phyloP scores from a whole-genome alignment of 2,888 invertebrate species.

The Melanostoma scalare region DNA sequence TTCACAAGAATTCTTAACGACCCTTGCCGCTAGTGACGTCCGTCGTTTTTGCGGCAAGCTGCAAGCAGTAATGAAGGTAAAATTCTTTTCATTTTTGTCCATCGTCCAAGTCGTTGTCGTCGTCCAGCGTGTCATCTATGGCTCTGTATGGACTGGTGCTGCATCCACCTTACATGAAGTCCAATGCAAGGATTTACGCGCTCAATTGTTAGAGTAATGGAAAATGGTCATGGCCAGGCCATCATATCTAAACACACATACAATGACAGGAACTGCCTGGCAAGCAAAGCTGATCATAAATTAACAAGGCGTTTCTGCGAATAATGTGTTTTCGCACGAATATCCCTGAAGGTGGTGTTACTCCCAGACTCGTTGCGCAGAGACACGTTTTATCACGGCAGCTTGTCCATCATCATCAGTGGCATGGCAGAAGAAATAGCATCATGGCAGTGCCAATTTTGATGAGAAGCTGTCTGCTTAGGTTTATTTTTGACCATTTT shows the following conservation, averaged over 20 bases:
- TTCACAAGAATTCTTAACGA: slow-evolving; percentile 61
- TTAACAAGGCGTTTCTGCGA: slow-evolving; percentile 72
- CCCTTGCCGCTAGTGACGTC: slow-evolving; percentile 59
- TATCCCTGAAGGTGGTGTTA: slow-evolving; percentile 66
- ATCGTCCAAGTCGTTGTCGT: slow-evolving; percentile 25
- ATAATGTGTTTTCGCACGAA: slow-evolving; percentile 72
- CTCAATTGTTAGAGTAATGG: slow-evolving; percentile 68
- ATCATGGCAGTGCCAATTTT: slow-evolving; percentile 60
- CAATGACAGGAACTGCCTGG: slow-evolving; percentile 23
- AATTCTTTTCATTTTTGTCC: slow-evolving; percentile 65
- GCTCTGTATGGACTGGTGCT: slow-evolving; percentile 18
- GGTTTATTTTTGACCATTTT: slow-evolving; percentile 67
- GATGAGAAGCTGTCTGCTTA: slow-evolving; percentile 61
- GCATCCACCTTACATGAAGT: slow-evolving; percentile 22
- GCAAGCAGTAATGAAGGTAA: slow-evolving; percentile 58
- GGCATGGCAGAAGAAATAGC: slow-evolving; percentile 7
- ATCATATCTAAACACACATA: slow-evolving; percentile 37
- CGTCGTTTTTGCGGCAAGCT: slow-evolving; percentile 31
- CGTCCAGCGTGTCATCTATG: slow-evolving; percentile 24
- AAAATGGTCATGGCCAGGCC: slow-evolving; percentile 60
- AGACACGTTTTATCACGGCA: slow-evolving; percentile 66
- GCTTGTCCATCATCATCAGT: slow-evolving; percentile 68
- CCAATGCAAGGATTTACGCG: slow-evolving; percentile 65
- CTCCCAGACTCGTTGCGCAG: slow-evolving; percentile 52
- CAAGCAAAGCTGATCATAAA: slow-evolving; percentile 68